Evolutionary conservation across 2,113 vertebrate species (phyloP), one percentile per base, ranked within the genome.

Genomic region (Perca flavescens): DNA sequence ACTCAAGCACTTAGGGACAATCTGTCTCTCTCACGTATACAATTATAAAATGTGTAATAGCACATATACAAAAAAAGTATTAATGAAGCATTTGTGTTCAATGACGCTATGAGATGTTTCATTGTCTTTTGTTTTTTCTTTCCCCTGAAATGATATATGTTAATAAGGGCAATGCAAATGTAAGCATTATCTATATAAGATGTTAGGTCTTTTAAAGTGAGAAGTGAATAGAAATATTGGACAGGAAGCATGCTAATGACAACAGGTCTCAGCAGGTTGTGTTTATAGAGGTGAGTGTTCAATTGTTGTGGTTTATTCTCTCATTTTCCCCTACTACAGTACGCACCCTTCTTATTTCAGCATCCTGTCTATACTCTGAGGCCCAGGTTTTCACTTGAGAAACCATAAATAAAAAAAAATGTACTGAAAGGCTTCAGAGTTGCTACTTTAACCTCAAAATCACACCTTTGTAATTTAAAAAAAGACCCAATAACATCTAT

Each of bases 261-360:
- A 82, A 2, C 61, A 79, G 68, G 64, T 71, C 43, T 78, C 28
- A 46, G 53, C 25, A 86, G 52, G 62, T 67, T 61, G 52, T 70
- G 79, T 88, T 83, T 86, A 56, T 75, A 83, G 80, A 82, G 72
- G 67, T 78, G 61, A 82, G 46, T 64, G 68, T 80, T 85, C 73
- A 65, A 83, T 83, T 90, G 82, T 90, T 93, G 89, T 90, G 91
- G 91, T 91, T 88, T 79, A 71, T 74, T 85, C 71, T 89, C 72
- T 83, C 46, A 71, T 64, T 89, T 82, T 86, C 76, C 63, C 50
- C 67, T 54, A 79, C 76, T 82, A 82, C 80, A 87, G 76, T 77
- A 73, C 71, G 62, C 68, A 77, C 54, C 28, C 53, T 54, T 68
- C 70, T 52, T 67, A 71, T 83, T 83, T 84, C 85, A 77, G 88